Evolutionary conservation across 2,888 invertebrate genomes (phyloP), one percentile per base, ranked within the genome.

Genomic region (Anthrax anthrax): DNA sequence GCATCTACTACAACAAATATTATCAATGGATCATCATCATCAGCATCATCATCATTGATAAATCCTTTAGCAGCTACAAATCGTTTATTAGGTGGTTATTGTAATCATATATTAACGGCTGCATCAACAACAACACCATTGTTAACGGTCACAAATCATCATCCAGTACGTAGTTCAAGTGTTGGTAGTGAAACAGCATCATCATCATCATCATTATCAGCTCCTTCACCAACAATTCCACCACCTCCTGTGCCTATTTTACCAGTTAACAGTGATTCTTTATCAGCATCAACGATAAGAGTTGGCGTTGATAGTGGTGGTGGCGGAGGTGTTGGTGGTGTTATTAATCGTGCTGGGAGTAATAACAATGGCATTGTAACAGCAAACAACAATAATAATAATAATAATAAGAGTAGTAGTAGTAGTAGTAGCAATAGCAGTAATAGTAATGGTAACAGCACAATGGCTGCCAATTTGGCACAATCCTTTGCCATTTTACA

Each of bases 401-500:
- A 36, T 42, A n/a, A 10, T 1, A 32, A 32, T 32, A 45, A 18
- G 23, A 23, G 23, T 23, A 64, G 52, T 66, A 65, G 42, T 65
- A 64, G 47, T 67, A 63, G 46, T 61, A 51, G 43, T 54, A 50
- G 32, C 49, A 53, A 13, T 49, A 50, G 42, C 49, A 48, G 4
- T 50, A 42, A 36, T 42, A n/a, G 6, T 1, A 32, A 32, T 32
- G 13, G 29, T 32, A 32, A 19, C 27, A 46, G 29, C 19, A 42
- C 57, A 47, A 57, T 63, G 56, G 60, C 60, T 51, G 60, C 61
- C 55, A 59, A 65, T 67, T 61, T 71, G 58, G 62, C 70, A 58
- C 64, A 65, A 52, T 64, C 66, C 45, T 66, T 65, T 57, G 70
- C 73, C 47, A 67, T 75, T 53, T 67, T 72, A 59, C 62, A 72